Evolutionary conservation across 2,888 invertebrate genomes (phyloP), one percentile per base, ranked within the genome.

Genomic region (Stenotaenia linearis): DNA sequence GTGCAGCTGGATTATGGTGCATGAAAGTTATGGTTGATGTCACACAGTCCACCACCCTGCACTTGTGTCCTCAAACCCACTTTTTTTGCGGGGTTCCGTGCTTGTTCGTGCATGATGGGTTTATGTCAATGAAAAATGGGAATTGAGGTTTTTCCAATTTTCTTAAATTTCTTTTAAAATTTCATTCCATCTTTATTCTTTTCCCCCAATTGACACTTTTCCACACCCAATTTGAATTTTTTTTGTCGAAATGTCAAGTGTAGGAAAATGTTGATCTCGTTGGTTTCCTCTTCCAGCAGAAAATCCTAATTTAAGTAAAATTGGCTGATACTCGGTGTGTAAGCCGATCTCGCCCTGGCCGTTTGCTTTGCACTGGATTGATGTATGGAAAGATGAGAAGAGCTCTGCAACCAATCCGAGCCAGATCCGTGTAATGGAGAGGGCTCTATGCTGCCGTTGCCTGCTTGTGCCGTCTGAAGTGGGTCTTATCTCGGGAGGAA

Each of bases 21-120:
- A 56, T 56, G 56, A 56, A 56, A 56, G 56, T 56, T 56, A 56
- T 56, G 56, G 56, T 56, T 56, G 56, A 56, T 56, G 56, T 56
- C 56, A 56, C 56, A 56, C 56, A n/a, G 56, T 56, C 56, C 56
- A 50, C 50, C 50, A 56, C 56, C 56, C 56, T 18, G 56, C 23
- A 18, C 18, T 56, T 23, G 21, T 56, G 7, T n/a, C n/a, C 56
- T 23, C 18, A 5, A 7, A n/a, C n/a, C n/a, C n/a, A 7, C 12
- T 50, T 50, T 50, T 50, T 50, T 50, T 50, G 5, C 4, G 12
- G 18, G 5, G 12, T 4, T 50, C 12, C 6, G 35, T 35, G 35
- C 6, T 35, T 35, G 35, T 35, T 35, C 35, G 35, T 35, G 35
- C 35, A 35, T 35, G n/a, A n/a, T n/a, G n/a, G n/a, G n/a, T n/a